Evolutionary conservation across 2,888 invertebrate species (phyloP).

Genomic region (Brenthis hecate): DNA sequence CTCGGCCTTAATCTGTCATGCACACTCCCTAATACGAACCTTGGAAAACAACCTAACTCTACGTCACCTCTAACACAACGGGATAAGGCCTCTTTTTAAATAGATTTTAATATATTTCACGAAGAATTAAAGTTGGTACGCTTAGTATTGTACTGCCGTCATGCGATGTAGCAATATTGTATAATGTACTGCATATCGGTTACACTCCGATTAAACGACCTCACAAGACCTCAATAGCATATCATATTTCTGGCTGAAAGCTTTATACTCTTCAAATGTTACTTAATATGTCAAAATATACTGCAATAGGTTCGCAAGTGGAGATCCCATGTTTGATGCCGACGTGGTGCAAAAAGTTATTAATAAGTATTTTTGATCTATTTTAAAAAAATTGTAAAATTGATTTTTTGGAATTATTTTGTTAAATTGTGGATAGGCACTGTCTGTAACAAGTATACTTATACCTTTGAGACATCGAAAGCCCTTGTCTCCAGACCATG

Average conservation of each 20-base stretch:
- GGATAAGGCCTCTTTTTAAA: slow-evolving; percentile 32
- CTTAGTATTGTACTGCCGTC: slow-evolving; percentile 46
- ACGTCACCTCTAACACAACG: slow-evolving; percentile 13
- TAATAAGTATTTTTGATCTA: too few relatives aligned
- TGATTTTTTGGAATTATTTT: too few relatives aligned
- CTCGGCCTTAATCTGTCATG: slow-evolving; percentile 46
- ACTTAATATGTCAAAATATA: background rate
- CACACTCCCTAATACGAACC: slow-evolving; percentile 42
- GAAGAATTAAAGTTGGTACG: slow-evolving; percentile 27
- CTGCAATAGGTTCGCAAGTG: too few relatives aligned
- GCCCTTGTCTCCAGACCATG: too few relatives aligned
- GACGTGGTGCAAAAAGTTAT: too few relatives aligned
- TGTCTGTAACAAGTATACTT: too few relatives aligned
- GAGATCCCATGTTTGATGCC: too few relatives aligned
- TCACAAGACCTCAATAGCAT: slow-evolving; percentile 31
- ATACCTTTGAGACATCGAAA: too few relatives aligned
- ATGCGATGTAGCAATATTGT: slow-evolving; percentile 48
- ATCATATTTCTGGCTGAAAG: slow-evolving; percentile 25
- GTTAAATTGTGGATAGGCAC: too few relatives aligned
- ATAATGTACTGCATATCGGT: slow-evolving; percentile 36
- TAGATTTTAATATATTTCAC: background rate
- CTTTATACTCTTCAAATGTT: slow-evolving; percentile 6
- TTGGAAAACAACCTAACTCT: slow-evolving; percentile 14
- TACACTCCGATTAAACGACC: slow-evolving; percentile 38
- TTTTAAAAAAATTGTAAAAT: too few relatives aligned